These are phyloP conservation scores for Clunio marinus DNA, from an alignment of 2,888 invertebrate species.

Conservation along the genomic window DNA sequence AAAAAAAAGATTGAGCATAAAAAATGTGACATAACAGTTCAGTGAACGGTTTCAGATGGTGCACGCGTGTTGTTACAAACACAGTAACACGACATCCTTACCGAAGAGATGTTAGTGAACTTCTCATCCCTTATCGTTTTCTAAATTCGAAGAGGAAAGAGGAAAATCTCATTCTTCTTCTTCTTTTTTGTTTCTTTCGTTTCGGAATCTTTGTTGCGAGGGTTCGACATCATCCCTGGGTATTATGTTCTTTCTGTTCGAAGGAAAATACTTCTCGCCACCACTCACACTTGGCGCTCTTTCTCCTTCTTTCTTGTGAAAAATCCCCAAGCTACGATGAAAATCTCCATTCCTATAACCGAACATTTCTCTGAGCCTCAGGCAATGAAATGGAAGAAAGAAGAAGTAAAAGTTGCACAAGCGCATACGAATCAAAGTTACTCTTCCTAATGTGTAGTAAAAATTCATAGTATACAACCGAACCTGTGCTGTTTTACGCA, in stretches of 20 bases:
- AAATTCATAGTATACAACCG: slow-evolving; percentile 17
- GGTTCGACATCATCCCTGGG: background rate
- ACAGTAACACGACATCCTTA: background rate
- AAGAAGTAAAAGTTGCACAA: slow-evolving; percentile 29
- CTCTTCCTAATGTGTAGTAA: slow-evolving; percentile 13
- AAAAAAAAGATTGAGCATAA: slow-evolving; percentile 16
- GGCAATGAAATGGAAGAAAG: slow-evolving; percentile 1
- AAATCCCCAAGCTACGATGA: background rate
- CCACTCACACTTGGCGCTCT: background rate
- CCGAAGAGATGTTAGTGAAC: background rate
- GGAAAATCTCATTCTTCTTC: background rate
- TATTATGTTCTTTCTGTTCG: too few relatives aligned
- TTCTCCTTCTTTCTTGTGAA: background rate
- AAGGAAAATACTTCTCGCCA: too few relatives aligned
- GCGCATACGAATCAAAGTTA: slow-evolving; percentile 25
- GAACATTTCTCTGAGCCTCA: slow-evolving; percentile 12
- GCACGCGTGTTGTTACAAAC: slow-evolving; percentile 16
- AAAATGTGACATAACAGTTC: slow-evolving; percentile 32
- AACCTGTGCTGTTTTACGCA: slow-evolving; percentile 9
- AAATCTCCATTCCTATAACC: slow-evolving; percentile 7
- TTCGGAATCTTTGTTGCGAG: background rate
- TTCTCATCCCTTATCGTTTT: background rate
- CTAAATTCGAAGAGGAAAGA: background rate
- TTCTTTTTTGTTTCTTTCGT: background rate
- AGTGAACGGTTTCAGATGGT: slow-evolving; percentile 26